These are phyloP conservation scores for Progne subis DNA, from an alignment of 2,113 vertebrate species.

Conservation along the genomic window DNA sequence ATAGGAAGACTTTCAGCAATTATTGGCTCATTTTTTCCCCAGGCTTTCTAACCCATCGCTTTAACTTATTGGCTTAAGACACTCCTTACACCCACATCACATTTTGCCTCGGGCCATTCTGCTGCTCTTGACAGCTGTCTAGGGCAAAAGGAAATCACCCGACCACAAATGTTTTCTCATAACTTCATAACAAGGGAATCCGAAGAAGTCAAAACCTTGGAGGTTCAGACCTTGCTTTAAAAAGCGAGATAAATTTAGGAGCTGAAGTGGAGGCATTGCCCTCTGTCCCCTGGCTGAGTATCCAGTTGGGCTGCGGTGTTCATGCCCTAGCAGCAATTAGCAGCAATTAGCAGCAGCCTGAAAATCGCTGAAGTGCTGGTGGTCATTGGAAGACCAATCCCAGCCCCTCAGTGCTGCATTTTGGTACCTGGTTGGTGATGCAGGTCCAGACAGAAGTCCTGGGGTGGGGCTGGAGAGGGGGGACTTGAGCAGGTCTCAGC, in stretches of 20 bases:
- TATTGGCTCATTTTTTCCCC: slow-evolving; percentile 18
- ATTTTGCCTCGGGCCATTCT: slow-evolving; percentile 47
- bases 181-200: slow-evolving; percentile 23
- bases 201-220: slow-evolving; percentile 41
- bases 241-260: not conserved
- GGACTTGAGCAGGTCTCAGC: not conserved
- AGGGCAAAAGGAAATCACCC: slow-evolving; percentile 59
- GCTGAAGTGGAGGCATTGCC: not conserved
- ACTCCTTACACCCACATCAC: slow-evolving; percentile 36
- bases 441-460: rapidly evolving
- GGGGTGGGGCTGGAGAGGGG: not conserved
- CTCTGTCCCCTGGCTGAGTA: not conserved
- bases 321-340: not conserved
- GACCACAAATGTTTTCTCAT: slow-evolving; percentile 25
- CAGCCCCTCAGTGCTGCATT: not conserved
- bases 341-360: not conserved
- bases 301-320: not conserved
- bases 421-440: not conserved
- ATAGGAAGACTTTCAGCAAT: slow-evolving; percentile 41
- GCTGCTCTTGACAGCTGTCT: slow-evolving; percentile 51
- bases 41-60: not conserved
- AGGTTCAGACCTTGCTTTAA: not conserved
- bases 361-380: not conserved
- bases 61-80: slow-evolving; percentile 9
- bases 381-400: not conserved